Conservation (phyloP, 2,113 vertebrate genomes). For the Podarcis cretensis region DNA sequence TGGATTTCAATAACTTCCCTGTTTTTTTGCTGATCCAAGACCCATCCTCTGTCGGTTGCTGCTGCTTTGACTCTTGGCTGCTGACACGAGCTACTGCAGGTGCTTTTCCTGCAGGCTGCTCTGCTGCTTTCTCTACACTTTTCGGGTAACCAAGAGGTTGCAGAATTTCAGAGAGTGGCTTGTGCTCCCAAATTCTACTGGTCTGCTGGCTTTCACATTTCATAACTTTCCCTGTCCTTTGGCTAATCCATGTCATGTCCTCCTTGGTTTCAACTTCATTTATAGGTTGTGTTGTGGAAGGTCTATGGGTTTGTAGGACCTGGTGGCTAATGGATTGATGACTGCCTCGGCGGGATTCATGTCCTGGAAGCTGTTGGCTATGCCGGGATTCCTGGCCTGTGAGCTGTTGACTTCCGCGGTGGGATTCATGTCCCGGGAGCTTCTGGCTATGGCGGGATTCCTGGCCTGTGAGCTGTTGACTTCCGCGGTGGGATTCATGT, state of each 20-base stretch:
- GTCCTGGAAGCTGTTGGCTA: neutral
- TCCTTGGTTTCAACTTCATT: neutral
- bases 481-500: neutral
- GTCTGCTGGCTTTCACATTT: constrained; percentile 26
- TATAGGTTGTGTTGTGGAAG: neutral
- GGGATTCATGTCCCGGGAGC: neutral
- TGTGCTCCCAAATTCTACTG: constrained; percentile 4
- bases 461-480: neutral
- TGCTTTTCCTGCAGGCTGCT: too few species aligned
- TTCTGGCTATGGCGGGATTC: neutral
- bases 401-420: neutral
- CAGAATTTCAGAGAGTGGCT: constrained; percentile 9
- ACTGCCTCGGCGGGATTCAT: neutral
- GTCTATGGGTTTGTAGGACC: neutral
- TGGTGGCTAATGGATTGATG: neutral
- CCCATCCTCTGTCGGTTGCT: neutral
- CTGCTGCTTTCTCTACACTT: neutral
- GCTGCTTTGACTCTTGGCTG: neutral
- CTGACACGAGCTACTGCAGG: too few species aligned
- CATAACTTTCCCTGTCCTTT: constrained; percentile 12
- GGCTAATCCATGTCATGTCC: constrained; percentile 9
- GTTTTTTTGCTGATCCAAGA: constrained; percentile 8
- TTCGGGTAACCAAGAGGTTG: neutral
- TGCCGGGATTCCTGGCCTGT: neutral
- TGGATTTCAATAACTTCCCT: neutral